Evolutionary conservation across 2,888 invertebrate species (phyloP).

Genomic region (Liodrosophila aerea): DNA sequence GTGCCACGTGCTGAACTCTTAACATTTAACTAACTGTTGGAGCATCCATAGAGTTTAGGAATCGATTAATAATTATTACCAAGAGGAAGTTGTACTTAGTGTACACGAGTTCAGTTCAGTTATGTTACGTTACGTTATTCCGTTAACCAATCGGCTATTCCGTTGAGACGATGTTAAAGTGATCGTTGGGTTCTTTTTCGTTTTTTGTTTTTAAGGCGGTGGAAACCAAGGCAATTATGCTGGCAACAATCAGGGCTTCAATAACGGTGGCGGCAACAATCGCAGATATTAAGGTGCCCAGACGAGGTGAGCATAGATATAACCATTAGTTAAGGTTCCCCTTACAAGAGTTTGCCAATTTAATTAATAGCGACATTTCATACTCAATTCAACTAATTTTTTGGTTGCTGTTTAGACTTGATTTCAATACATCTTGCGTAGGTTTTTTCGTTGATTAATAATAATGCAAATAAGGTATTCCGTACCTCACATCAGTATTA

Average conservation of each 20-base stretch:
- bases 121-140: too few relatives aligned
- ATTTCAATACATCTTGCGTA: conserved; percentile 23
- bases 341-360: conserved; percentile 18
- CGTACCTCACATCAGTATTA: conserved; percentile 37
- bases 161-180: conserved; percentile 82
- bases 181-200: conserved; percentile 88
- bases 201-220: conserved; percentile 84
- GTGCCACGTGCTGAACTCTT: too few relatives aligned
- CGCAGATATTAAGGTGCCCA: conserved; percentile 82
- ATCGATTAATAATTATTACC: too few relatives aligned
- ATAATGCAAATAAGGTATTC: conserved; percentile 20
- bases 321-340: conserved; percentile 51
- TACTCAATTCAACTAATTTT: conserved; percentile 9
- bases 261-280: conserved; percentile 80
- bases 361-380: conserved; percentile 14
- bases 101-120: conserved; percentile 56
- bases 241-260: conserved; percentile 83
- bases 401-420: conserved; percentile 14
- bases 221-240: conserved; percentile 84
- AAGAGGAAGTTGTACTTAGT: too few relatives aligned
- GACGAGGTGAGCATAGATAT: conserved; percentile 59
- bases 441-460: conserved; percentile 27
- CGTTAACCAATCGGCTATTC: too few relatives aligned
- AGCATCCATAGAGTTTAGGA: too few relatives aligned
- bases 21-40: too few relatives aligned